These are phyloP conservation scores for Drosophila mojavensis DNA, from an alignment of 1,140 invertebrate species.

Conservation along the genomic window DNA sequence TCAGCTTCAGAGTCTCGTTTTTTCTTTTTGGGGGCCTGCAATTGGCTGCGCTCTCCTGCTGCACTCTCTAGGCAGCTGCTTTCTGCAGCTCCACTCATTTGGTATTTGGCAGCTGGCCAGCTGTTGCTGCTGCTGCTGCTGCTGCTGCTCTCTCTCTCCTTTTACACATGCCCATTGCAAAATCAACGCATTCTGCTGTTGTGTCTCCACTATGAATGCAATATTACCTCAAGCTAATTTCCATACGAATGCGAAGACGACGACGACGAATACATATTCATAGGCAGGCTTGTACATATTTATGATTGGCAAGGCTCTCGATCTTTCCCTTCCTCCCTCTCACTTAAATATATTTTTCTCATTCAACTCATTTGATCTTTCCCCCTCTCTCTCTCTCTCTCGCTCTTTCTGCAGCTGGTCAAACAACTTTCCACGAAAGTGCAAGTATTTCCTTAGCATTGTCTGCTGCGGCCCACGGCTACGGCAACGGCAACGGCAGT, in stretches of 20 bases:
- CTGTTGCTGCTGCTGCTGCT: conserved; percentile 14
- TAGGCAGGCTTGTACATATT: conserved; percentile 3
- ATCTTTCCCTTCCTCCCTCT: conserved; percentile 7
- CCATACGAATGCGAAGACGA: conserved; percentile 40
- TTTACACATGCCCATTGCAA: conserved; percentile 36
- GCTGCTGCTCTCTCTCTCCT: conserved; percentile 24
- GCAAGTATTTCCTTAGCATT: conserved; percentile 82
- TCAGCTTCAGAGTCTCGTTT: conserved; percentile 10
- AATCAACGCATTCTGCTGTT: conserved; percentile 25
- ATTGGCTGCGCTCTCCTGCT: conserved; percentile 16
- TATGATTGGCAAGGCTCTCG: conserved; percentile 21
- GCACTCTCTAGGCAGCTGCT: conserved; percentile 20
- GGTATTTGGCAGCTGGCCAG: conserved; percentile 29
- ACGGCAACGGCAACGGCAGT: conserved; percentile 35
- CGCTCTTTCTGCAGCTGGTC: conserved; percentile 52
- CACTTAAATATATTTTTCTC: background rate
- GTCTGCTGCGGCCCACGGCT: conserved; percentile 41
- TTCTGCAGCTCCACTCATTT: conserved; percentile 8
- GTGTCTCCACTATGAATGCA: conserved; percentile 44
- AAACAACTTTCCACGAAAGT: conserved; percentile 78
- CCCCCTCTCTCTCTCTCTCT: conserved; percentile 16
- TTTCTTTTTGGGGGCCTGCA: background rate
- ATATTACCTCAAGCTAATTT: conserved; percentile 54
- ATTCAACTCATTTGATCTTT: background rate
- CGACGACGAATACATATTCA: conserved; percentile 2